Base-by-base conservation (phyloP, 35 echinoderm and acorn worm species). In the Nesometra sesokonis region DNA sequence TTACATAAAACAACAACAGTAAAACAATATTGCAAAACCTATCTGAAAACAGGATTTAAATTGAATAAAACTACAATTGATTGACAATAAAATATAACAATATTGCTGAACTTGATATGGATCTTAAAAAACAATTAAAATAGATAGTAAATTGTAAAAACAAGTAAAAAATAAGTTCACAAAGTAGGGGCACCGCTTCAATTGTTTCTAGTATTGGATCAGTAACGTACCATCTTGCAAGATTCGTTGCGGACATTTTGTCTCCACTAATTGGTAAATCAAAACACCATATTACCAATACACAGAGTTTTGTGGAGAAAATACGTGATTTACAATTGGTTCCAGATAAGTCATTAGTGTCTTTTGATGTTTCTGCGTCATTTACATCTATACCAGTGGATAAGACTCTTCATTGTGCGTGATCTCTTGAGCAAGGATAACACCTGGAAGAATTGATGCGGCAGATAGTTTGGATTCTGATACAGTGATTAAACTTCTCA, bases 311-410 rank as follows among this genome's bases (percentile, higher is more conserved):
- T 21, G 80, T 82, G 0, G 5, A 17, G 17, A 82, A 82, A 34
- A 31, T 82, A 13, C 17, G 32, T 8, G 80, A 82, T 8, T 8
- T 82, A 15, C 80, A 34, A 21, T 34, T 82, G 32, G 17, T 17
- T 5, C 0, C 17, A 34, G 32, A 17, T 30, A 32, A 82, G 5
- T 17, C 32, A 32, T 32, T 32, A 21, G 21, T 34, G 7, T 30
- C 80, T 8, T 30, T 32, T 34, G 80, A 82, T 34, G 80, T 82
- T 30, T 32, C 80, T 32, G 80, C 80, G 11, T 35, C 33, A 32
- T 82, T 82, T 34, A 82, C 80, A 21, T 32, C 17, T 82, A 34
- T 82, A 23, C 80, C 80, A 1, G 80, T 82, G 32, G 80, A 82
- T 32, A 34, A 34, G 33, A 34, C 80, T 11, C 5, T 82, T 17